phyloP scores from a whole-genome alignment of 2,113 vertebrate species.

The Electrona antarctica region DNA sequence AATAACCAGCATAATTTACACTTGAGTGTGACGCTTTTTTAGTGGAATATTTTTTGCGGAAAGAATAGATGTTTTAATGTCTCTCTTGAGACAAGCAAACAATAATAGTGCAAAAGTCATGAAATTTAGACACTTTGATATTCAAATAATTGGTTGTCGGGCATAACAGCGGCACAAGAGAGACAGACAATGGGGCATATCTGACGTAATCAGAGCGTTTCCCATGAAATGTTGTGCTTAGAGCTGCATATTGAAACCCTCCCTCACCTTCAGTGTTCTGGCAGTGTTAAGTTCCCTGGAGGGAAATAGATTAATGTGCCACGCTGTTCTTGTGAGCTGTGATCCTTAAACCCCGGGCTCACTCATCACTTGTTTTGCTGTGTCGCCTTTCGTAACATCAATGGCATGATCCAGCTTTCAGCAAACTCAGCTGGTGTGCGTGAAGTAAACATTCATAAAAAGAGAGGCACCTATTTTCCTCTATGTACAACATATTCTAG shows the following conservation, averaged over 20 bases:
- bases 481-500: not conserved
- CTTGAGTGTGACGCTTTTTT: too few species aligned
- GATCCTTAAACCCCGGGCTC: conserved; percentile 54
- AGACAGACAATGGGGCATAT: not conserved
- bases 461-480: conserved; percentile 21
- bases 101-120: not conserved
- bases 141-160: not conserved
- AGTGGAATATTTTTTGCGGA: too few species aligned
- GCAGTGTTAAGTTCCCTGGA: conserved; percentile 54
- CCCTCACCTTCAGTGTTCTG: conserved; percentile 55
- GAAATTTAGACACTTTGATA: not conserved
- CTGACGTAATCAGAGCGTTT: conserved; percentile 26
- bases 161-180: not conserved
- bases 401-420: conserved; percentile 31
- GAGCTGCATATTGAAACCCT: conserved; percentile 47
- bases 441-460: conserved; percentile 19
- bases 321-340: conserved; percentile 59
- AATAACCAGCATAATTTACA: too few species aligned
- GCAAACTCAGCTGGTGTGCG: conserved; percentile 6
- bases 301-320: conserved; percentile 68
- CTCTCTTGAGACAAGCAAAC: not conserved
- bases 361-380: conserved; percentile 41
- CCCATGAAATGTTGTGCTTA: conserved; percentile 29
- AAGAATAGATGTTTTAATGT: too few species aligned
- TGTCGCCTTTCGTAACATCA: conserved; percentile 32